Evolutionary conservation across 2,888 invertebrate genomes (phyloP).

Genomic region (Polylopha cassiicola): DNA sequence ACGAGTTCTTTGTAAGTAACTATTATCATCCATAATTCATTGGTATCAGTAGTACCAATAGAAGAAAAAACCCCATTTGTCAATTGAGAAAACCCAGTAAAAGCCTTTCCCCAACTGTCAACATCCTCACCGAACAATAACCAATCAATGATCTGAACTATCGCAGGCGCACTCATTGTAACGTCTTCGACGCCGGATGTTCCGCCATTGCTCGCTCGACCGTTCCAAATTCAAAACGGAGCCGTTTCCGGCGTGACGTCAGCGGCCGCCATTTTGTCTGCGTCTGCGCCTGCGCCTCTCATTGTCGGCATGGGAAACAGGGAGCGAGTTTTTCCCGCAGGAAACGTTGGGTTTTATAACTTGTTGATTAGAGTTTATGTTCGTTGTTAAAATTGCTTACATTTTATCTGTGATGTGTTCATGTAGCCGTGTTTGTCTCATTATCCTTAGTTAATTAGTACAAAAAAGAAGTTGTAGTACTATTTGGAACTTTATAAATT

Average conservation of each 20-base stretch:
- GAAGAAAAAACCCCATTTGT: no score
- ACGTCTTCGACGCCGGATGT: conserved; percentile 75
- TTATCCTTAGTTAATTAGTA: no score
- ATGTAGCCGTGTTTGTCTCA: conserved; percentile 9
- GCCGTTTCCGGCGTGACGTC: conserved; percentile 75
- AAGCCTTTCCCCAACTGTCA: conserved; percentile 24
- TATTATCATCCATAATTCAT: no score
- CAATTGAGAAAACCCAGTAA: no score
- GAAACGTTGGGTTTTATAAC: conserved; percentile 41
- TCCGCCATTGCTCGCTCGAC: conserved; percentile 76
- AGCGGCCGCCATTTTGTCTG: conserved; percentile 61
- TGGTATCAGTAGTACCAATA: no score
- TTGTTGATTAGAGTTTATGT: not conserved
- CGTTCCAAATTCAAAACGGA: conserved; percentile 77
- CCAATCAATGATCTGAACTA: conserved; percentile 36
- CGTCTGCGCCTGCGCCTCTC: conserved; percentile 43
- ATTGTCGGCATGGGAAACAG: conserved; percentile 64
- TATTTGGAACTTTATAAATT: not conserved
- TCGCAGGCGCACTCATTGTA: conserved; percentile 65
- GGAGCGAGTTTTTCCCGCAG: conserved; percentile 66
- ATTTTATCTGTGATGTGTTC: conserved; percentile 1
- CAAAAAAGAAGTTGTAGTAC: no score
- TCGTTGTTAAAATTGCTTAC: not conserved
- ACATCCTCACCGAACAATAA: conserved; percentile 31
- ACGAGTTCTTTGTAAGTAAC: no score